Percentiles rank a stretch among this genome's conserved stretches.
Conservation (phyloP, 2,113 vertebrate genomes). For the Nerophis ophidion region DNA sequence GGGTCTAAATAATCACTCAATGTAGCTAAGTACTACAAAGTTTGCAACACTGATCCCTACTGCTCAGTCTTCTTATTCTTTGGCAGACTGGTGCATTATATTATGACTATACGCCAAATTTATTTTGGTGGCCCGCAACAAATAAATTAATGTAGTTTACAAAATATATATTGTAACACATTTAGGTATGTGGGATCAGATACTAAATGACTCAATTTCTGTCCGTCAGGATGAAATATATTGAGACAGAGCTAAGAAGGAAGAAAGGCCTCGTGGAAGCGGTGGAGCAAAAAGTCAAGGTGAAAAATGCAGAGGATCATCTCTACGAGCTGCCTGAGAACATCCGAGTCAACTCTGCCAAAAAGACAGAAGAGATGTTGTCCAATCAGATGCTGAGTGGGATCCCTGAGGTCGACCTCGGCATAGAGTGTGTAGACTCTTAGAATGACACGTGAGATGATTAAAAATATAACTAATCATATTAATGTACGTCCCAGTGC, state of each 20-base stretch:
- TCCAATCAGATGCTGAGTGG: slow-evolving; percentile 99
- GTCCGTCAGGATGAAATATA: slow-evolving; percentile 92
- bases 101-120: no score
- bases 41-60: no score
- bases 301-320: slow-evolving; percentile 90
- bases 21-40: no score
- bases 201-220: not conserved
- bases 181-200: not conserved
- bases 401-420: slow-evolving; percentile 94
- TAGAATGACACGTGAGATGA: not conserved
- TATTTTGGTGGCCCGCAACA: no score
- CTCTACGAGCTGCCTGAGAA: slow-evolving; percentile 92
- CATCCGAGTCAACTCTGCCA: slow-evolving; percentile 91
- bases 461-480: not conserved
- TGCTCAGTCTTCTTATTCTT: no score
- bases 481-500: slow-evolving; percentile 67
- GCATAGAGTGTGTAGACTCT: slow-evolving; percentile 83
- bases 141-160: no score
- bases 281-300: slow-evolving; percentile 87
- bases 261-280: slow-evolving; percentile 91
- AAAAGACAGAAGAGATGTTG: slow-evolving; percentile 97
- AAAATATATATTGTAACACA: not conserved
- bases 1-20: no score
- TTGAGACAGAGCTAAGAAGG: slow-evolving; percentile 97
- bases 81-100: no score